Evolutionary conservation across 2,888 invertebrate genomes (phyloP), one percentile per base, ranked within the genome.

Genomic region (Dugesia japonica): DNA sequence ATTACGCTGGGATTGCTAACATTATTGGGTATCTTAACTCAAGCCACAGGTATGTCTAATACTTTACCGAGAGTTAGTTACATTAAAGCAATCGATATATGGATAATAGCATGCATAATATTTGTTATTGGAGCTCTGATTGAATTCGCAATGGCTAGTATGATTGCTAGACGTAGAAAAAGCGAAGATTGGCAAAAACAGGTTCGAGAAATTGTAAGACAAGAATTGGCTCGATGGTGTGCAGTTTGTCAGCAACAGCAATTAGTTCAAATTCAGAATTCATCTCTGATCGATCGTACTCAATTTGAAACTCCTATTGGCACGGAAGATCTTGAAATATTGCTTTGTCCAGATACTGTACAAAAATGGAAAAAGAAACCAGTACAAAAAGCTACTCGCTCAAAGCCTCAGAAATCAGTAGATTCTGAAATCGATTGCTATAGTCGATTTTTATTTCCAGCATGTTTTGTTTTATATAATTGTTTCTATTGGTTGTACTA

Each of bases 31-130:
- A 78, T 77, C 20, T 56, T 78, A 13, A 78, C 78, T 17, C 78
- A 78, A 31, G 78, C 73, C 17, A 42, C 72, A n/a, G 73, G 42
- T 7, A 31, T 78, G 23, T 42, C 73, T 17, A 78, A 17, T 26
- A 27, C 42, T 9, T 72, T 78, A 26, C 78, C 78, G 13, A 78
- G 77, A 23, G 78, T 78, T 0, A 56, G 74, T 71, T 78, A 78
- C 74, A 78, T 78, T 17, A 78, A 78, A 71, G 78, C 78, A 17
- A 78, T 78, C 26, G 78, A 78, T 71, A 78, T 78, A 26, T 78
- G 78, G 78, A 78, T 72, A 27, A 78, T 78, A 13, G 71, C 74
- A n/a, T 78, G 78, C 72, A 78, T 78, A n/a, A 74, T 78, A 23
- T 78, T 78, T 33, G 77, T 79, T 17, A 78, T 78, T 38, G 78